Evolutionary conservation across 2,797 vertebrate species (phyloP).

Genomic region (Carcharodon carcharias): DNA sequence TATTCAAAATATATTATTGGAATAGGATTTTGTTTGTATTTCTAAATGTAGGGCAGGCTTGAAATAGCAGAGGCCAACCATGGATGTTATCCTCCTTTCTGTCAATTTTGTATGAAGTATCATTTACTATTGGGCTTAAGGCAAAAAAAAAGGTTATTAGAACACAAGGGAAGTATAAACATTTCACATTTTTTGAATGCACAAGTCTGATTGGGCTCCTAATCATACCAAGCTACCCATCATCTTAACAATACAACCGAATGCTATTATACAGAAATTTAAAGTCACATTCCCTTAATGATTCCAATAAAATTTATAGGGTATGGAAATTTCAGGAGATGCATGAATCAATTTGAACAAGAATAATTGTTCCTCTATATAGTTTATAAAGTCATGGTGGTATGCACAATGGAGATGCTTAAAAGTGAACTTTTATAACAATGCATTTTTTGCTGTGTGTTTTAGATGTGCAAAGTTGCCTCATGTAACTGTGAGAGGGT

Average conservation of each 20-base stretch:
- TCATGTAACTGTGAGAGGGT: slow-evolving; percentile 49
- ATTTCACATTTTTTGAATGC: not conserved
- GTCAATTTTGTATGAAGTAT: not conserved
- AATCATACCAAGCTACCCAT: not conserved
- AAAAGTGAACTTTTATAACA: not conserved
- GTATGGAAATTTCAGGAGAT: not conserved
- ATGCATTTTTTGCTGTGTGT: slow-evolving; percentile 44
- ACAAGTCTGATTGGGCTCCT: not conserved
- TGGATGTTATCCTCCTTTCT: not conserved
- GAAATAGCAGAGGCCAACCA: not conserved
- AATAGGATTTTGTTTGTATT: not conserved
- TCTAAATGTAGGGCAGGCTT: not conserved
- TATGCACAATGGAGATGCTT: not conserved
- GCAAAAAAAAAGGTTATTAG: not conserved
- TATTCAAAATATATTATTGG: not conserved
- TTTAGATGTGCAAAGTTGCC: slow-evolving; percentile 49
- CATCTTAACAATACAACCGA: not conserved
- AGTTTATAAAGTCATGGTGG: not conserved
- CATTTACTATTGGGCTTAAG: not conserved
- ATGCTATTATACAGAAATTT: not conserved
- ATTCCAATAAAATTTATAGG: not conserved
- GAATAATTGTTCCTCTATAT: not conserved
- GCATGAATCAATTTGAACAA: no score
- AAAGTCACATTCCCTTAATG: not conserved
- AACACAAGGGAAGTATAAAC: not conserved